These are phyloP conservation scores for Esperia sulphurella DNA, from an alignment of 2,888 invertebrate species.

Conservation along the genomic window DNA sequence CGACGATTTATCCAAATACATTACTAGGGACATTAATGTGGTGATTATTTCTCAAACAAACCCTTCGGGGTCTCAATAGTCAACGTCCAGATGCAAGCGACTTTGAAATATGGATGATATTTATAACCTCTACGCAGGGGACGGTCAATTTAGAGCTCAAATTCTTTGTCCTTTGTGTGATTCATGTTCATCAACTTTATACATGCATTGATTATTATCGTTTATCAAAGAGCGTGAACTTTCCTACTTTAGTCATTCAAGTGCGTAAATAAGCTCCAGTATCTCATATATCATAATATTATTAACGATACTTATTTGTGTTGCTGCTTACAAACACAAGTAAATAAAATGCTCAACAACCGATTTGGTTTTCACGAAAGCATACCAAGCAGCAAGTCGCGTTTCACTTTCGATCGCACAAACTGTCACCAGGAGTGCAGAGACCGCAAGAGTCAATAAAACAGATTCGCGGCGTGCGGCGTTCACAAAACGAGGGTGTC, in stretches of 20 bases:
- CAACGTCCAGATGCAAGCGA: slow-evolving; percentile 75
- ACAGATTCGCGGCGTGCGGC: slow-evolving; percentile 41
- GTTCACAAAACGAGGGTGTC: slow-evolving; percentile 52
- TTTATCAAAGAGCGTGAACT: too few species aligned
- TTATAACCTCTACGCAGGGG: slow-evolving; percentile 56
- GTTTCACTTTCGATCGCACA: slow-evolving; percentile 60
- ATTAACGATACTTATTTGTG: too few species aligned
- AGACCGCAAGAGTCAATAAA: slow-evolving; percentile 76
- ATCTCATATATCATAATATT: too few species aligned
- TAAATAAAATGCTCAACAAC: background rate
- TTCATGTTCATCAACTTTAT: too few species aligned
- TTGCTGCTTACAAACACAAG: too few species aligned
- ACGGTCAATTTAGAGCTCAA: slow-evolving; percentile 25
- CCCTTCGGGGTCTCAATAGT: slow-evolving; percentile 54
- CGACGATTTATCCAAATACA: background rate
- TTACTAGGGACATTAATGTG: background rate
- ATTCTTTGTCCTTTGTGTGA: slow-evolving; percentile 6
- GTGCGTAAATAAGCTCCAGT: too few species aligned
- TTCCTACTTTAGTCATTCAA: too few species aligned
- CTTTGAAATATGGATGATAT: slow-evolving; percentile 78
- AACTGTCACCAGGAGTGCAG: slow-evolving; percentile 64
- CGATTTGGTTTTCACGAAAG: background rate
- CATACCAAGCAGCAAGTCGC: slow-evolving; percentile 1
- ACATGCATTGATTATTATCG: too few species aligned
- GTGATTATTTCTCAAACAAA: slow-evolving; percentile 56